Conservation (phyloP, 2,113 vertebrate genomes). For the Cyanistes caeruleus region DNA sequence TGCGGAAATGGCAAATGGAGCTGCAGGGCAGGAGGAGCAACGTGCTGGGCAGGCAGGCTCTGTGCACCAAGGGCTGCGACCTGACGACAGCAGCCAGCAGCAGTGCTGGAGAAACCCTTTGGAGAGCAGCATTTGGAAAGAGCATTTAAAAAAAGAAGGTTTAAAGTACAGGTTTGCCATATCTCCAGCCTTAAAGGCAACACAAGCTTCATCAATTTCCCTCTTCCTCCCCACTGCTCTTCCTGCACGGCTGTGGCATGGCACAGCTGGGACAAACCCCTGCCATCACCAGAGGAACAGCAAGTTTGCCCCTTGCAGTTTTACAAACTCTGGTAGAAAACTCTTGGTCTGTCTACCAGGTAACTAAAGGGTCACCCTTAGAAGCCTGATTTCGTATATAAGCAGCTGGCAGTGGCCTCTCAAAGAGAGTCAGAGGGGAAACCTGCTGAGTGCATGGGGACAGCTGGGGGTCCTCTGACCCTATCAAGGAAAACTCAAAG, state of each 20-base stretch:
- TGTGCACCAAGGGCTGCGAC: rapidly evolving
- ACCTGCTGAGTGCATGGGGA: rapidly evolving
- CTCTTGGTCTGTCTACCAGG: background rate
- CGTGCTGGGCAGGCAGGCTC: background rate
- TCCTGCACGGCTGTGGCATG: rapidly evolving
- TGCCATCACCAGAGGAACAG: rapidly evolving
- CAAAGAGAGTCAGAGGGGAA: background rate
- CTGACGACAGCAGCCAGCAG: background rate
- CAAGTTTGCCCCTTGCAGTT: background rate
- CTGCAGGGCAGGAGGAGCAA: background rate
- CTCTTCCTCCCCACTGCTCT: background rate
- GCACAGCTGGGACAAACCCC: background rate
- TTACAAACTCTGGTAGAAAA: background rate
- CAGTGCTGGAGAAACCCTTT: background rate
- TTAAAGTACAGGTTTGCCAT: background rate
- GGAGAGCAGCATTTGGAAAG: rapidly evolving
- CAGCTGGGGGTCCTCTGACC: background rate
- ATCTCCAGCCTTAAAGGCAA: background rate
- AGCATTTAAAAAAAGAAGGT: background rate
- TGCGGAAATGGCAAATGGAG: background rate
- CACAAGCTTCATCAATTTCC: rapidly evolving
- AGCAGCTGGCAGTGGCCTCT: background rate
- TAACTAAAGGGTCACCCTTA: background rate
- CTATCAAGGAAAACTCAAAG: background rate
- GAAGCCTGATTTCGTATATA: background rate